These are phyloP conservation scores for Galaxias olidus DNA, from an alignment of 2,797 vertebrate species.

Conservation along the genomic window DNA sequence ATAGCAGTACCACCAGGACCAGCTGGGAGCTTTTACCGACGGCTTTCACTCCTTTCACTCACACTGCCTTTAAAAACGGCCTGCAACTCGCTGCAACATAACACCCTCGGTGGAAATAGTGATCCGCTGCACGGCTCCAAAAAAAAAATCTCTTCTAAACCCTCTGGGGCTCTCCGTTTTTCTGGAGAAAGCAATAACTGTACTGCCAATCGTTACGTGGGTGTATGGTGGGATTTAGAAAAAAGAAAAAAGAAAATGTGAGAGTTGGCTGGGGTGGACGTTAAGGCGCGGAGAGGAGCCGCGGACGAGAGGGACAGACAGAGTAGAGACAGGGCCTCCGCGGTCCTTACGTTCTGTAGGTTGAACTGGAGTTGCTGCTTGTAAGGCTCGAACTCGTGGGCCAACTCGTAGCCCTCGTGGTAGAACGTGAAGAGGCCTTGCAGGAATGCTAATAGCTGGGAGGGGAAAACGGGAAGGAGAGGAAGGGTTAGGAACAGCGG, in stretches of 20 bases:
- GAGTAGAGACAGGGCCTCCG: neutral
- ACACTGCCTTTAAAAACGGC: slow-evolving; percentile 41
- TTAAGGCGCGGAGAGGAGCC: neutral
- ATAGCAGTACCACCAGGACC: slow-evolving; percentile 10
- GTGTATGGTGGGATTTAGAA: neutral
- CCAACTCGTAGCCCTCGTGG: slow-evolving; percentile 97
- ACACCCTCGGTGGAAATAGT: slow-evolving; percentile 45
- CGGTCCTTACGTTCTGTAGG: slow-evolving; percentile 91
- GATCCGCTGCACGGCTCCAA: slow-evolving; percentile 39
- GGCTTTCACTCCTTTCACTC: slow-evolving; percentile 34
- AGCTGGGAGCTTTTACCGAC: slow-evolving; percentile 30
- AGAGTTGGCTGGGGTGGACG: neutral
- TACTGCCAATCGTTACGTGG: no score
- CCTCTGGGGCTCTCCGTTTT: slow-evolving; percentile 49
- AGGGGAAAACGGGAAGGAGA: slow-evolving; percentile 26
- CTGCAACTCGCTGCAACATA: slow-evolving; percentile 43
- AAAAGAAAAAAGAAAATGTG: neutral
- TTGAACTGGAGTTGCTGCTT: slow-evolving; percentile 99
- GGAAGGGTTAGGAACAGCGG: no score
- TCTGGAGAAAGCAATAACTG: neutral
- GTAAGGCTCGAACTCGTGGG: slow-evolving; percentile 96
- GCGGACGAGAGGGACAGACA: neutral
- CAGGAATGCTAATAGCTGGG: slow-evolving; percentile 96
- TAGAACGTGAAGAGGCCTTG: slow-evolving; percentile 99
- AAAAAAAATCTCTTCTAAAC: slow-evolving; percentile 49